Evolutionary conservation across 2,113 vertebrate species (phyloP).

Genomic region (Oxyruncus cristatus): DNA sequence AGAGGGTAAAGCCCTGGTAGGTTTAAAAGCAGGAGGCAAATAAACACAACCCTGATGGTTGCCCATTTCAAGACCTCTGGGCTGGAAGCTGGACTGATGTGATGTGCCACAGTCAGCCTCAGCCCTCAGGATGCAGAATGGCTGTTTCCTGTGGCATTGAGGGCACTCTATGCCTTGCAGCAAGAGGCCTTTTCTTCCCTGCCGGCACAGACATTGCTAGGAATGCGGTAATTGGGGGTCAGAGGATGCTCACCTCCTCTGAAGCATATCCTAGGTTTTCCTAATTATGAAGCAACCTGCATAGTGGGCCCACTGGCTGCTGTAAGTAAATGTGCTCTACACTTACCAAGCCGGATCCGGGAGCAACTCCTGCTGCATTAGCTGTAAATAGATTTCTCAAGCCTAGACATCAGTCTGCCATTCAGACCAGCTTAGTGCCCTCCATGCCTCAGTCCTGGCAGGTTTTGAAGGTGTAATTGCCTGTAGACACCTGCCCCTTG

Average conservation of each 20-base stretch:
- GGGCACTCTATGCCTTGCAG: not conserved
- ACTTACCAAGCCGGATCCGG: not conserved
- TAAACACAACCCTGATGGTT: not conserved
- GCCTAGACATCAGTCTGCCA: not conserved
- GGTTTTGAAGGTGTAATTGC: not conserved
- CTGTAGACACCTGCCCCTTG: not conserved
- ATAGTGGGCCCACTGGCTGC: not conserved
- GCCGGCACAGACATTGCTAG: not conserved
- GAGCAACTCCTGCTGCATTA: fast-evolving
- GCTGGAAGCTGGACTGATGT: not conserved
- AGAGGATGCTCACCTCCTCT: not conserved
- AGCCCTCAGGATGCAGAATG: not conserved
- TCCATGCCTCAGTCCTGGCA: not conserved
- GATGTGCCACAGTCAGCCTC: not conserved
- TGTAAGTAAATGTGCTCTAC: not conserved
- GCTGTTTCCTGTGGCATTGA: fast-evolving
- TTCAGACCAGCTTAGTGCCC: not conserved
- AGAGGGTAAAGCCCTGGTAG: fast-evolving
- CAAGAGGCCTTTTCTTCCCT: not conserved
- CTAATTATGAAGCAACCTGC: not conserved
- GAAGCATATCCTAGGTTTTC: not conserved
- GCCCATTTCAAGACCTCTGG: not conserved
- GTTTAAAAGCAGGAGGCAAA: not conserved
- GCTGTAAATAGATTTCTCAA: not conserved
- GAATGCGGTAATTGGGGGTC: not conserved